Conservation (phyloP, 1,140 invertebrate genomes). For the Platyscapa corneri region DNA sequence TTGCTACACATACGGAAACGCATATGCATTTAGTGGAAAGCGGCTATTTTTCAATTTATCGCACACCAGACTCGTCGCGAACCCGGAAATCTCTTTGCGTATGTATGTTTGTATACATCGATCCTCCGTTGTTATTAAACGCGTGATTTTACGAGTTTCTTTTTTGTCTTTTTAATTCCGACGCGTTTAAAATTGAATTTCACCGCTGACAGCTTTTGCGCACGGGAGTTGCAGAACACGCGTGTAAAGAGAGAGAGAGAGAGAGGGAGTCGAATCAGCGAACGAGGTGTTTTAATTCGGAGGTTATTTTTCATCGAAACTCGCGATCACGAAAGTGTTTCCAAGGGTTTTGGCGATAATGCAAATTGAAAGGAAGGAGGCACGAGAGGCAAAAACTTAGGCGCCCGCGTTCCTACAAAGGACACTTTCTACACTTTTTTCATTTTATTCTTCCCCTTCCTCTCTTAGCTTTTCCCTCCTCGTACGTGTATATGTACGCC, state of each 20-base stretch:
- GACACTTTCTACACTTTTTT: not conserved
- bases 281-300: not conserved
- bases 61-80: constrained; percentile 10
- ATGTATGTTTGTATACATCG: not conserved
- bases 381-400: not conserved
- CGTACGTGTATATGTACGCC: constrained; percentile 33
- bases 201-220: constrained; percentile 1
- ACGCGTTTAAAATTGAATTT: constrained; percentile 38
- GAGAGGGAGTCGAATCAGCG: too few relatives aligned
- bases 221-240: too few relatives aligned
- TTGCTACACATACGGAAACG: constrained; percentile 44
- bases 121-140: constrained; percentile 13
- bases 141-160: constrained; percentile 43
- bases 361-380: not conserved
- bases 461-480: not conserved
- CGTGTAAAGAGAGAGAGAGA: constrained; percentile 1
- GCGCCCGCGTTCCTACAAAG: not conserved
- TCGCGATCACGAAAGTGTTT: not conserved
- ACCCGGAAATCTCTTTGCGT: constrained; percentile 40
- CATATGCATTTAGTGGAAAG: constrained; percentile 7
- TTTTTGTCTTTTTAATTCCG: constrained; percentile 23
- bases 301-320: not conserved
- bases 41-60: constrained; percentile 49
- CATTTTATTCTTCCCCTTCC: constrained; percentile 27
- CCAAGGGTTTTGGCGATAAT: not conserved